phyloP scores from a whole-genome alignment of 2,113 vertebrate species.

The Perca flavescens region DNA sequence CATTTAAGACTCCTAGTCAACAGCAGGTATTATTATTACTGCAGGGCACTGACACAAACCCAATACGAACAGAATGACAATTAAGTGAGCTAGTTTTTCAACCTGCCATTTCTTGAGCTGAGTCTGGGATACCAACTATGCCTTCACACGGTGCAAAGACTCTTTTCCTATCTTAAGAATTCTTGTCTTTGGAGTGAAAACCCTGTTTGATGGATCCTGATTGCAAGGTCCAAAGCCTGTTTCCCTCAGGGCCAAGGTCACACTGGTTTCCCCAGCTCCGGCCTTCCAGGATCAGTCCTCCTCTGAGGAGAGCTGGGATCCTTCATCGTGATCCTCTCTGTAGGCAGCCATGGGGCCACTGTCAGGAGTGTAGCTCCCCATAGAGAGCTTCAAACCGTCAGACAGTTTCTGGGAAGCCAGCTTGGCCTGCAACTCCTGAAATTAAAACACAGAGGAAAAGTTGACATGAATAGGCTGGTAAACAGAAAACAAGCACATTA shows the following conservation, averaged over 20 bases:
- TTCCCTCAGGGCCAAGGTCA: slow-evolving; percentile 64
- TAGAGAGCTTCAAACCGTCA: slow-evolving; percentile 88
- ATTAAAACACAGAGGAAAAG: slow-evolving; percentile 68
- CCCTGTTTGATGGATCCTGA: slow-evolving; percentile 65
- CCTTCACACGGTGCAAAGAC: slow-evolving; percentile 61
- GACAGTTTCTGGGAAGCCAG: slow-evolving; percentile 93
- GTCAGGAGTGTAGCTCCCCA: slow-evolving; percentile 89
- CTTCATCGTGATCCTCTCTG: slow-evolving; percentile 90
- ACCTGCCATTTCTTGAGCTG: slow-evolving; percentile 52
- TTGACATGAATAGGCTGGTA: slow-evolving; percentile 70
- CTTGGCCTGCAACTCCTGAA: slow-evolving; percentile 92
- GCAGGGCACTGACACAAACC: slow-evolving; percentile 42
- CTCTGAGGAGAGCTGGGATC: slow-evolving; percentile 85
- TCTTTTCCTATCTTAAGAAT: slow-evolving; percentile 61
- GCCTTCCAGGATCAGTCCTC: slow-evolving; percentile 82
- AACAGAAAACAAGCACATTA: slow-evolving; percentile 56
- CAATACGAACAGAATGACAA: slow-evolving; percentile 47
- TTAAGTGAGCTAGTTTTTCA: slow-evolving; percentile 56
- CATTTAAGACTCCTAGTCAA: slow-evolving; percentile 13
- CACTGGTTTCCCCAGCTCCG: slow-evolving; percentile 64
- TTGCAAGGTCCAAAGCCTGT: slow-evolving; percentile 70
- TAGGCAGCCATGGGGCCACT: slow-evolving; percentile 83
- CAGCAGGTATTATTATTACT: slow-evolving; percentile 46
- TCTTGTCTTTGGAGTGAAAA: slow-evolving; percentile 65
- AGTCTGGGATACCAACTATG: slow-evolving; percentile 54